A percentile compares a stretch with the other conserved stretches of the same genome.
Conservation (phyloP, 1,140 invertebrate genomes). For the Euura saliciscinereae region DNA sequence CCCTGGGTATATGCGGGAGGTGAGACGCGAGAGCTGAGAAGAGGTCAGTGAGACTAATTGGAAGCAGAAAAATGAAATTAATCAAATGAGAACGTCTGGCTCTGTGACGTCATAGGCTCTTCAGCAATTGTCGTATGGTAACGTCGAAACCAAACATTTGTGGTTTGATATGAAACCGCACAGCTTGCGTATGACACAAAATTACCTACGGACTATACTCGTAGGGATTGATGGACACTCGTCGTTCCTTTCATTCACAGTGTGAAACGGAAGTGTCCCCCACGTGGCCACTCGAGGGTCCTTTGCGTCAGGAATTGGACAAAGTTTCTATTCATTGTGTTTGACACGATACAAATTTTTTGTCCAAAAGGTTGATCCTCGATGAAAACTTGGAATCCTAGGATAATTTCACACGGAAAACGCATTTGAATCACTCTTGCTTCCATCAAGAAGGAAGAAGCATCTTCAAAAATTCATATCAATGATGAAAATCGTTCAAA, state of each 20-base stretch:
- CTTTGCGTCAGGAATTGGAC: not conserved
- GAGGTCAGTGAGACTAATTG: not conserved
- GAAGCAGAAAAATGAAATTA: no score
- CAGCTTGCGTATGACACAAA: conserved; percentile 3
- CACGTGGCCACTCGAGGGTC: conserved; percentile 2
- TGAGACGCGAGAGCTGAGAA: not conserved
- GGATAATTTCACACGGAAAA: no score
- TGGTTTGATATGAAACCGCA: conserved; percentile 1
- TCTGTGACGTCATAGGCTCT: no score
- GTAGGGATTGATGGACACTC: not conserved
- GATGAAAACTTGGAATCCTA: no score
- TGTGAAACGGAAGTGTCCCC: conserved; percentile 4
- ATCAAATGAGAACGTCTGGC: no score
- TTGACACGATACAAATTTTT: no score
- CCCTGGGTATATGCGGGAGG: not conserved
- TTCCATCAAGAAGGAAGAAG: no score
- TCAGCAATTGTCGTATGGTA: conserved; percentile 6
- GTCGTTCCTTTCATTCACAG: not conserved
- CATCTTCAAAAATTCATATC: no score
- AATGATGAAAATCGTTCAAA: no score
- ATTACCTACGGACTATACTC: not conserved
- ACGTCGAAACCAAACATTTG: not conserved
- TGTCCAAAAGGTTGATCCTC: no score
- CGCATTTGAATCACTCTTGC: no score
- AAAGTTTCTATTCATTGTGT: no score